Evolutionary conservation across 2,797 vertebrate genomes (phyloP).

Genomic region (Catostomus latipinnis): DNA sequence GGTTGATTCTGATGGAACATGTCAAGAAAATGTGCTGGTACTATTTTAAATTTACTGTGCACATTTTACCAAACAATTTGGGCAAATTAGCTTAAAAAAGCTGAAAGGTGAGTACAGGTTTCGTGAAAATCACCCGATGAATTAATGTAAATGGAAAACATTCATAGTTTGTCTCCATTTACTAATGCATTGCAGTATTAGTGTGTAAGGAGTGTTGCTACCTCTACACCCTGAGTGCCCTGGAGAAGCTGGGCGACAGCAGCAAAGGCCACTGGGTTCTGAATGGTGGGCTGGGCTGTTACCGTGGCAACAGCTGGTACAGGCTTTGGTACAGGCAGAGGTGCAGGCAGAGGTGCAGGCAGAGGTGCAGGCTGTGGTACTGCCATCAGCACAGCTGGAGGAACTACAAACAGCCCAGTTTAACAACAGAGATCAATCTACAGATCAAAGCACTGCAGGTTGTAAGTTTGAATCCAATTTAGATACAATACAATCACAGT

Average conservation of each 20-base stretch:
- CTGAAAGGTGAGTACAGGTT: no score
- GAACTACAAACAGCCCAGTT: constrained; percentile 67
- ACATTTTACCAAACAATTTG: no score
- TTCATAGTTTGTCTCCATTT: no score
- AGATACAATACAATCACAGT: not conserved
- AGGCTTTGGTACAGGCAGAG: constrained; percentile 65
- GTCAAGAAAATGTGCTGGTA: no score
- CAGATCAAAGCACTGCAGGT: not conserved
- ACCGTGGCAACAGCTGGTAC: constrained; percentile 72
- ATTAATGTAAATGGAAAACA: no score
- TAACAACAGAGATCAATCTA: not conserved
- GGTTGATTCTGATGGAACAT: no score
- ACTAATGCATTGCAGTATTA: not conserved
- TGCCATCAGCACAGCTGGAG: constrained; percentile 68
- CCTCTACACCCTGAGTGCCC: constrained; percentile 92
- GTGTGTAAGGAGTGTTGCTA: constrained; percentile 64
- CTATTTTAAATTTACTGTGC: no score
- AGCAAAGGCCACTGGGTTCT: constrained; percentile 88
- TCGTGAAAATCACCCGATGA: no score
- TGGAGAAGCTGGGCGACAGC: constrained; percentile 95
- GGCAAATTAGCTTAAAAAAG: no score
- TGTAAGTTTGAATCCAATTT: not conserved
- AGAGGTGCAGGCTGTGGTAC: constrained; percentile 24
- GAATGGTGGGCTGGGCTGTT: constrained; percentile 78
- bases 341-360: constrained; percentile 52